phyloP scores from a whole-genome alignment of 2,797 vertebrate genomes.

The Potorous gilbertii region DNA sequence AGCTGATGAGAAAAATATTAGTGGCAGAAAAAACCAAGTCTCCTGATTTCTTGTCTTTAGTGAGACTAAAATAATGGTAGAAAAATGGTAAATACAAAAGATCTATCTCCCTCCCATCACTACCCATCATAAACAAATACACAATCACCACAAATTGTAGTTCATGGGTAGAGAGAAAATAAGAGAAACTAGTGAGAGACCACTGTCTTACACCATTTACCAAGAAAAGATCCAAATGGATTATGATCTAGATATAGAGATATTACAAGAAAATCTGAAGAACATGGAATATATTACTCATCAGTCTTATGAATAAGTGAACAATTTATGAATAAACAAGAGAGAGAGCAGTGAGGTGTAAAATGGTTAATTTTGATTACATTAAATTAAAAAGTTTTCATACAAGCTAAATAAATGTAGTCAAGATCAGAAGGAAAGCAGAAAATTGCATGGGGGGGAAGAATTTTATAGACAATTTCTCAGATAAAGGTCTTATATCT shows the following conservation, averaged over 20 bases:
- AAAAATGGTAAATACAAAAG: background rate
- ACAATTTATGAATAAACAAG: background rate
- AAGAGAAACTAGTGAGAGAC: background rate
- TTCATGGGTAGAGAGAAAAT: background rate
- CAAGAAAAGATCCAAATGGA: background rate
- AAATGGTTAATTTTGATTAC: background rate
- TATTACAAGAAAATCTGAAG: background rate
- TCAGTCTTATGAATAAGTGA: background rate
- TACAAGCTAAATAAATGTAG: background rate
- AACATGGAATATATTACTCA: background rate
- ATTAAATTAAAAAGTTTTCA: background rate
- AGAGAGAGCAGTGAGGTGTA: background rate
- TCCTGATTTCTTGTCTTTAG: background rate
- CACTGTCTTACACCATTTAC: background rate
- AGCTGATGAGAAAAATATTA: background rate
- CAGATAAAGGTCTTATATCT: background rate
- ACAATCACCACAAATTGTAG: background rate
- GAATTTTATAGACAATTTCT: background rate
- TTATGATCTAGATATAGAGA: background rate
- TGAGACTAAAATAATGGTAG: background rate
- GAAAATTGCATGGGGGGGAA: background rate
- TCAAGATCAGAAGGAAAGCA: background rate
- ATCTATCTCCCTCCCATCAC: background rate
- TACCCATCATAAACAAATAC: background rate
- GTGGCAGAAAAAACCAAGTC: background rate